phyloP scores from a whole-genome alignment of 2,888 invertebrate species.

The Lasioglossum marginatum region DNA sequence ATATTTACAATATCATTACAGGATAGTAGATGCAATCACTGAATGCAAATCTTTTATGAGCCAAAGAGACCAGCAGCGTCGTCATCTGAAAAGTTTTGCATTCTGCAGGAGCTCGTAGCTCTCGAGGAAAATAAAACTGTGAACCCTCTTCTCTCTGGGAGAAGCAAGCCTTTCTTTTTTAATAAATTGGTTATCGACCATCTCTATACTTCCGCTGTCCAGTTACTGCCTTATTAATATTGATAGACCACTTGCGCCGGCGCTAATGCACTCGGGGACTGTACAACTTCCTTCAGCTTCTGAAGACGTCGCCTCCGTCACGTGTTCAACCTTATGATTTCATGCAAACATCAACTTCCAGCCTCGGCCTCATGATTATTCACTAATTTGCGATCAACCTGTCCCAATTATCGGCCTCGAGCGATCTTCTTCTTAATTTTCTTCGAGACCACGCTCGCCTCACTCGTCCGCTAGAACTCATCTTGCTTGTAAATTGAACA shows the following conservation, averaged over 20 bases:
- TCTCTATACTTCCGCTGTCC: slow-evolving; percentile 56
- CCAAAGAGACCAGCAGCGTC: slow-evolving; percentile 10
- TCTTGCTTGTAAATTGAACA: slow-evolving; percentile 47
- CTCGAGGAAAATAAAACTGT: slow-evolving; percentile 20
- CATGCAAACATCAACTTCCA: slow-evolving; percentile 44
- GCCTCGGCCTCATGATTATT: slow-evolving; percentile 65
- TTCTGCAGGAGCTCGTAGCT: slow-evolving; percentile 12
- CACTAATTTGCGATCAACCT: slow-evolving; percentile 52
- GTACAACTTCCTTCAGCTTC: slow-evolving; percentile 42
- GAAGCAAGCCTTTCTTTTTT: slow-evolving; percentile 14
- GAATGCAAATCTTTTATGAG: slow-evolving; percentile 36
- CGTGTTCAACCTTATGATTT: slow-evolving; percentile 60
- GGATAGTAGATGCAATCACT: slow-evolving; percentile 17
- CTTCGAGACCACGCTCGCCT: slow-evolving; percentile 1
- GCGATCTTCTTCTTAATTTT: slow-evolving; percentile 1
- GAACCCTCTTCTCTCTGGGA: background rate
- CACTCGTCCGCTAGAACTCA: background rate
- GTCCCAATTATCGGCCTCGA: slow-evolving; percentile 42
- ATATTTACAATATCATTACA: slow-evolving; percentile 18
- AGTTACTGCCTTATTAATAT: slow-evolving; percentile 76
- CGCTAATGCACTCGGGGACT: slow-evolving; percentile 72
- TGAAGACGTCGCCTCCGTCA: slow-evolving; percentile 48
- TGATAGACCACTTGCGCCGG: slow-evolving; percentile 73
- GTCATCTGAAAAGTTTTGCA: slow-evolving; percentile 15
- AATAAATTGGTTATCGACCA: slow-evolving; percentile 59